Base-by-base conservation (phyloP, 2,888 invertebrate genomes). In the Digitonthophagus gazella region DNA sequence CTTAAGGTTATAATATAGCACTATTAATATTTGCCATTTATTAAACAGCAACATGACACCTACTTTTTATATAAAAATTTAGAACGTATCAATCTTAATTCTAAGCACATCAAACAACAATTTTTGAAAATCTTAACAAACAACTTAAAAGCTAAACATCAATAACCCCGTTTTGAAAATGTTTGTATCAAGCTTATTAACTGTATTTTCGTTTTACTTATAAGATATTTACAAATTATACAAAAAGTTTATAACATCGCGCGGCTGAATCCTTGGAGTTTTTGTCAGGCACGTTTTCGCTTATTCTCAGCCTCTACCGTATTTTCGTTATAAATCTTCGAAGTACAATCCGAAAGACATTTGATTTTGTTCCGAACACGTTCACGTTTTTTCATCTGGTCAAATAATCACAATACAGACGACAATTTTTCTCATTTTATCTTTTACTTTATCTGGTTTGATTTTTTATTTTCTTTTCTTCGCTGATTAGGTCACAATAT, bases 71-170 rank as follows among this genome's bases (percentile, higher is more conserved):
- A 44, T 44, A 44, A 44, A 44, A 44, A 44, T 44, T 44, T 44
- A 44, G 11, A 44, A 44, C 28, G 28, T 44, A 61, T 20, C 8
- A 61, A 61, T n/a, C 20, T 11, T 18, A 61, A 61, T 61, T 58
- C n/a, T n/a, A 61, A 61, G n/a, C 14, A 65, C 54, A 28, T 16
- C 65, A 16, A 55, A 65, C 65, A 65, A 54, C 65, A 65, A 11
- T 65, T 55, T 65, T 16, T 54, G 54, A 54, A 65, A 55, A 55
- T 55, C 55, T 15, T 65, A 65, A 18, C n/a, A n/a, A n/a, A n/a
- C 15, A 19, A 54, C 18, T n/a, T 65, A 65, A 54, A n/a, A 11
- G 16, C 16, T 22, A 15, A 64, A 64, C 64, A 16, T 57, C 15
- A 1, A 14, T 15, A 61, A 19, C 19, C 18, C 14, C 15, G 20